Conservation (phyloP, 2,113 vertebrate genomes). For the Syrmaticus mikado region DNA sequence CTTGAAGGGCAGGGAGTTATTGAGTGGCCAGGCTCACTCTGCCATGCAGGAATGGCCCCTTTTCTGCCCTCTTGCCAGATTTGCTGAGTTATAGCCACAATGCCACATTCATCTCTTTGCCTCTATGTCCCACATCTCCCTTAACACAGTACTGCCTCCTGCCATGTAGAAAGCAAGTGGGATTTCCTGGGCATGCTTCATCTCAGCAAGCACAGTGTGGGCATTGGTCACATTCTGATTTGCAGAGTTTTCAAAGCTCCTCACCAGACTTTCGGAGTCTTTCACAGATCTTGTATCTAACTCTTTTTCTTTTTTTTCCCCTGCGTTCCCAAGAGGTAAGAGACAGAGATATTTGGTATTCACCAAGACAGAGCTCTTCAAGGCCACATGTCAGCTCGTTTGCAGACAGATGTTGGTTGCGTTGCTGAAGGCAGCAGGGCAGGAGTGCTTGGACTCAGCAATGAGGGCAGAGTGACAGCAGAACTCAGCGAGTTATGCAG, state of each 20-base stretch:
- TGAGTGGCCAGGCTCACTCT: not conserved
- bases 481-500: fast-evolving
- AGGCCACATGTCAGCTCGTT: not conserved
- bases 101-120: not conserved
- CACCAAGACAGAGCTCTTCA: not conserved
- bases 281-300: not conserved
- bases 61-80: not conserved
- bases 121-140: fast-evolving
- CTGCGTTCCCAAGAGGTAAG: not conserved
- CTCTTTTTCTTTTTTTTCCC: not conserved
- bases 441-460: not conserved
- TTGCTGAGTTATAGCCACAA: not conserved
- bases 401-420: not conserved
- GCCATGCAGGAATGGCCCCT: not conserved
- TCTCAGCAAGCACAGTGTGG: fast-evolving
- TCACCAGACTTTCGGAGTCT: not conserved
- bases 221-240: not conserved
- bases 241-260: not conserved
- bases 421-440: not conserved
- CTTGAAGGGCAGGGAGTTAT: not conserved
- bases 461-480: fast-evolving
- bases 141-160: not conserved
- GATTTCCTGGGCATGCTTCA: not conserved
- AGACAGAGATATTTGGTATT: not conserved
- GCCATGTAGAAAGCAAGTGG: not conserved